Evolutionary conservation across 2,888 invertebrate genomes (phyloP).

Genomic region (Acleris sparsana): DNA sequence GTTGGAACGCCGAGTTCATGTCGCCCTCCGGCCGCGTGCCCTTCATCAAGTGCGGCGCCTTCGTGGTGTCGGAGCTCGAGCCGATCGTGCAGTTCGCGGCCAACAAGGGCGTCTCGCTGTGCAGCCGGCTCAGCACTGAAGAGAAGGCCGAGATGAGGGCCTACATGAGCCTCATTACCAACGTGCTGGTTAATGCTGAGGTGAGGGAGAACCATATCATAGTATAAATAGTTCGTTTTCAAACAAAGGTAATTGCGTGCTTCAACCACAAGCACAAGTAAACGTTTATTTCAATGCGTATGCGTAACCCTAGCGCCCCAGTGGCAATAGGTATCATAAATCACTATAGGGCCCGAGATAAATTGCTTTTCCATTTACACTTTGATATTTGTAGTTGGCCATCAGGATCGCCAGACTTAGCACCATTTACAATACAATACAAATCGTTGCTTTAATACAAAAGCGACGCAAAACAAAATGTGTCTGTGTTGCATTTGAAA

Average conservation of each 20-base stretch:
- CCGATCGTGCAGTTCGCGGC: slow-evolving; percentile 95
- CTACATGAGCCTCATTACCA: slow-evolving; percentile 94
- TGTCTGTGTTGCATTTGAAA: too few relatives aligned
- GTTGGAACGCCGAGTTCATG: slow-evolving; percentile 97
- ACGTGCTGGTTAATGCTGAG: slow-evolving; percentile 95
- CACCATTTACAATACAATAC: too few relatives aligned
- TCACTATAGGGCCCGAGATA: too few relatives aligned
- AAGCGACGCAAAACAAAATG: too few relatives aligned
- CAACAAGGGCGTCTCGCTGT: slow-evolving; percentile 91
- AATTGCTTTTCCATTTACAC: too few relatives aligned
- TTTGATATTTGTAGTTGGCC: background rate
- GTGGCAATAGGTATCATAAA: too few relatives aligned
- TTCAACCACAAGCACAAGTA: too few relatives aligned
- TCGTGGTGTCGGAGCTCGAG: slow-evolving; percentile 95
- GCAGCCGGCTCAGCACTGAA: slow-evolving; percentile 87
- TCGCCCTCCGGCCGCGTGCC: slow-evolving; percentile 97
- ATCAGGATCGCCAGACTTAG: background rate
- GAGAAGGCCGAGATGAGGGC: slow-evolving; percentile 96
- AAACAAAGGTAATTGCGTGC: background rate
- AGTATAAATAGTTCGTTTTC: too few relatives aligned
- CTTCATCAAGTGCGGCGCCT: slow-evolving; percentile 94
- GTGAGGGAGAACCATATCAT: slow-evolving; percentile 61
- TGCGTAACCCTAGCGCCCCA: too few relatives aligned
- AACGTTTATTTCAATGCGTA: too few relatives aligned
- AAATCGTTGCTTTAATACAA: too few relatives aligned